Percentiles rank a stretch among this genome's conserved stretches.
phyloP scores from a whole-genome alignment of 2,888 invertebrate genomes.

The Luffia ferchaultella region DNA sequence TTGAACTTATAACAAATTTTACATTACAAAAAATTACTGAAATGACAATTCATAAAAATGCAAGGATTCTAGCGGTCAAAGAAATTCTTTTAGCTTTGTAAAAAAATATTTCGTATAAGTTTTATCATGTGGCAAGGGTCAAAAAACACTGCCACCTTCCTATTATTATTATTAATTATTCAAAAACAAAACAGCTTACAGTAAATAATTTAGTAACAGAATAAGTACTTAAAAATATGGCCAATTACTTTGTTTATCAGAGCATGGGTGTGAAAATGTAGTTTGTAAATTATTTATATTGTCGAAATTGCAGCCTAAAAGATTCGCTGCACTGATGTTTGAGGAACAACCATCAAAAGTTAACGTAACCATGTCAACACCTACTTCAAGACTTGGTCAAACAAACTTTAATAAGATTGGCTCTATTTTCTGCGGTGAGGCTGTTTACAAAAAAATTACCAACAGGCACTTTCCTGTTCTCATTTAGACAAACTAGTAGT shows the following conservation, averaged over 20 bases:
- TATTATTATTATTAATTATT: too few relatives aligned
- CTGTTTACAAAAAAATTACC: slow-evolving; percentile 23
- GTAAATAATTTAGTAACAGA: too few relatives aligned
- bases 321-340: slow-evolving; percentile 7
- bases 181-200: too few relatives aligned
- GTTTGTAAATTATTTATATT: neutral
- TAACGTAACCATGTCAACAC: slow-evolving; percentile 15
- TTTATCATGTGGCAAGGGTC: slow-evolving; percentile 9
- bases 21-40: too few relatives aligned
- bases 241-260: too few relatives aligned
- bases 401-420: slow-evolving; percentile 13
- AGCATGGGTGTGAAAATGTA: neutral
- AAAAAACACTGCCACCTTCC: slow-evolving; percentile 5
- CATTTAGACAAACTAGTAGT: slow-evolving; percentile 19
- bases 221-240: too few relatives aligned
- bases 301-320: slow-evolving; percentile 14
- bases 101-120: slow-evolving; percentile 8
- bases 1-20: too few relatives aligned
- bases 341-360: slow-evolving; percentile 15
- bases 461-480: slow-evolving; percentile 22
- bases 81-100: slow-evolving; percentile 8
- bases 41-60: too few relatives aligned
- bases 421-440: slow-evolving; percentile 15
- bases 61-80: too few relatives aligned
- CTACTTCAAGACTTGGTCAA: slow-evolving; percentile 16